phyloP scores from a whole-genome alignment of 2,888 invertebrate genomes.

The Stenodera caucasica region DNA sequence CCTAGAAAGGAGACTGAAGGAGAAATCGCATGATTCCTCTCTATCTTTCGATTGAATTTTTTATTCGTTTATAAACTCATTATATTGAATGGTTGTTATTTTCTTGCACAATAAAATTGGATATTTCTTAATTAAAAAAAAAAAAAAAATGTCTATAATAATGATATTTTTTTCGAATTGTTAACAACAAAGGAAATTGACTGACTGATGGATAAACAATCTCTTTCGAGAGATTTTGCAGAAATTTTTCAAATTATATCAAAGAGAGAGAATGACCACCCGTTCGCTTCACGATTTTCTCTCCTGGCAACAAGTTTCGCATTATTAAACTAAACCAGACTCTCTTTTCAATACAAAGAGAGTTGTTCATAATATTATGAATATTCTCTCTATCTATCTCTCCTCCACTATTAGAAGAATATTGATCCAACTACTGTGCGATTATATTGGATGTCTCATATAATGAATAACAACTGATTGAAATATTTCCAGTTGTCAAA shows the following conservation, averaged over 20 bases:
- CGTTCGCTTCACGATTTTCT: slow-evolving; percentile 25
- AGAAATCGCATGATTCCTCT: neutral
- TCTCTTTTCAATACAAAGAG: neutral
- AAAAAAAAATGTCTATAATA: no score
- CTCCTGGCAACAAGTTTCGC: slow-evolving; percentile 18
- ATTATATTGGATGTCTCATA: no score
- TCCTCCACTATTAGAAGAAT: no score
- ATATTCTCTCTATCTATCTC: neutral
- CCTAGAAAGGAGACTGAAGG: neutral
- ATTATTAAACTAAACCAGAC: neutral
- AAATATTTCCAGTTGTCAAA: no score
- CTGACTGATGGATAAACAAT: neutral
- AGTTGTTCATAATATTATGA: no score
- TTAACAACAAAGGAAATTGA: neutral
- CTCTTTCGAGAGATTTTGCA: no score
- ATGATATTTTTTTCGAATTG: no score
- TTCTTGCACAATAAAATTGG: neutral
- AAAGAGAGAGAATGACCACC: slow-evolving; percentile 13
- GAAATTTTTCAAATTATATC: no score
- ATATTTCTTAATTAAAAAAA: neutral
- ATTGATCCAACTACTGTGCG: no score
- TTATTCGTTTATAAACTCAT: no score
- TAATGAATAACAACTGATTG: no score
- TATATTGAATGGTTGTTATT: no score
- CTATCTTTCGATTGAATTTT: neutral